These are phyloP conservation scores for Lordiphosa stackelbergi DNA, from an alignment of 1,140 invertebrate genomes.

Conservation along the genomic window DNA sequence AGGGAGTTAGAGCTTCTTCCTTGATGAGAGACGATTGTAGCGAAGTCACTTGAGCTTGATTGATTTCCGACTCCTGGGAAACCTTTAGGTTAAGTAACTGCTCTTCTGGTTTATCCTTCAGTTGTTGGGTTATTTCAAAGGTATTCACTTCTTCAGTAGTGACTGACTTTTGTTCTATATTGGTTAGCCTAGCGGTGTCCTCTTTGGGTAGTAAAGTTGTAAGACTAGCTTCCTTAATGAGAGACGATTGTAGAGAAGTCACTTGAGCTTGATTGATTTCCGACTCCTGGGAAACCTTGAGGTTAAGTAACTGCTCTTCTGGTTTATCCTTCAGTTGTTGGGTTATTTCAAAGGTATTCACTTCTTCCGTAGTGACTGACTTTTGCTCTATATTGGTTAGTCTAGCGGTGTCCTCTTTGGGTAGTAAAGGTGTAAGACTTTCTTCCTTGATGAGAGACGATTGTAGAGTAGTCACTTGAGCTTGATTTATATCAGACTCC, in stretches of 20 bases:
- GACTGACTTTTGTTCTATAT: slow-evolving; percentile 27
- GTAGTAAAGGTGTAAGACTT: slow-evolving; percentile 12
- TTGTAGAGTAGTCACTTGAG: slow-evolving; percentile 45
- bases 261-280: slow-evolving; percentile 26
- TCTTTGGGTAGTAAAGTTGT: slow-evolving; percentile 1
- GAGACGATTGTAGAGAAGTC: slow-evolving; percentile 39
- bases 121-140: slow-evolving; percentile 40
- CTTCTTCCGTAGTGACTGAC: slow-evolving; percentile 44
- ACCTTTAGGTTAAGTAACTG: slow-evolving; percentile 7
- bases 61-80: slow-evolving; percentile 10
- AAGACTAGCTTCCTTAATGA: slow-evolving; percentile 50
- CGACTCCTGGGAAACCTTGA: slow-evolving; percentile 5
- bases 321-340: slow-evolving; percentile 16
- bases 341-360: slow-evolving; percentile 40
- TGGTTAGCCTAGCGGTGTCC: slow-evolving; percentile 25
- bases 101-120: slow-evolving; percentile 1
- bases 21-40: slow-evolving; percentile 45
- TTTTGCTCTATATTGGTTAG: slow-evolving; percentile 24
- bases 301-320: not conserved
- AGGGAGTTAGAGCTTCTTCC: slow-evolving; percentile 33
- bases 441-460: slow-evolving; percentile 49
- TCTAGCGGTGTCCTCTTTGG: slow-evolving; percentile 18
- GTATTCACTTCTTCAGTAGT: slow-evolving; percentile 46
- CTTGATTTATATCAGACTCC: slow-evolving; percentile 13
- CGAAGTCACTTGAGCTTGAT: slow-evolving; percentile 33